Base-by-base conservation (phyloP, 1,140 invertebrate species). In the Venturia canescens region DNA sequence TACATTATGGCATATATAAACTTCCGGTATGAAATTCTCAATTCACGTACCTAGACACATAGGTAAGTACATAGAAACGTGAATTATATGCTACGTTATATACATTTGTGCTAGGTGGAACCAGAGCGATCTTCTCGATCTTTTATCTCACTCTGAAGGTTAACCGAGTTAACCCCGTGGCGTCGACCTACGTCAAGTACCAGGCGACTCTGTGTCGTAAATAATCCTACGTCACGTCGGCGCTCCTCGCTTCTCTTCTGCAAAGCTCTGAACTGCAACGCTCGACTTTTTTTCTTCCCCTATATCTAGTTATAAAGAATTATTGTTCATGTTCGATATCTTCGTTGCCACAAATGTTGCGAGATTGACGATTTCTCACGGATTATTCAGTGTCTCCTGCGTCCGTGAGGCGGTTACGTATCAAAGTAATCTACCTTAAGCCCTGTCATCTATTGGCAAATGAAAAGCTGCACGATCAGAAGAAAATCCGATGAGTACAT, bases 141-240 rank as follows among this genome's bases (percentile, higher is more conserved):
- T 57, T 53, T 71, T 23, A 38, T 48, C 31, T 63, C 60, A 63
- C 72, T 76, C 53, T 50, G 71, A 76, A 76, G 89, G 89, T 90
- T 87, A 89, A 90, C 84, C 83, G 79, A 86, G 87, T 89, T 90
- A 89, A 90, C 89, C 89, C 81, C 85, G 70, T 81, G 83, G 78
- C 66, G 83, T 71, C 84, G 83, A 83, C 84, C 84, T 80, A 83
- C 82, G 76, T 80, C 70, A 76, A 78, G 63, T 74, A 69, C 71
- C 80, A 85, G 79, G 83, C 84, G 83, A 81, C 83, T 87, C 75
- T 44, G 21, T 82, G 84, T 83, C 72, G 82, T 83, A 87, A 85
- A 87, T 87, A 87, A 86, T 84, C 67, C 82, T 18, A 79, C 83
- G 81, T 84, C 81, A 82, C 53, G 57, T 60, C 53, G 63, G 7